A percentile compares a stretch with the other conserved stretches of the same genome.
These are phyloP conservation scores for Threskiornis aethiopicus DNA, from an alignment of 2,797 vertebrate species.

Conservation along the genomic window DNA sequence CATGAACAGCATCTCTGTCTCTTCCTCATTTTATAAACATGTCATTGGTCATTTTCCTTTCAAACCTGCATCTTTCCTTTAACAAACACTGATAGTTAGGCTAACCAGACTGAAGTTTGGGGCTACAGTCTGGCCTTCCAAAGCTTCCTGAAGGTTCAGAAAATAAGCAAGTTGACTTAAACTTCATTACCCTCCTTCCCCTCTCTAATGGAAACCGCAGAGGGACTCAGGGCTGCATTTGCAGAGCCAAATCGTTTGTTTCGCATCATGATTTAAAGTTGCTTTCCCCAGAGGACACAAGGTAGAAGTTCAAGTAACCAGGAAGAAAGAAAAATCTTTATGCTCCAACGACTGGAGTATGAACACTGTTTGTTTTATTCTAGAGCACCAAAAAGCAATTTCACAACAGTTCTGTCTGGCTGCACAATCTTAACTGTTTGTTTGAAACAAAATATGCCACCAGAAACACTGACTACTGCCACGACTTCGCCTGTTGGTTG, in stretches of 20 bases:
- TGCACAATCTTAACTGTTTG: not conserved
- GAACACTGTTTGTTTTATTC: not conserved
- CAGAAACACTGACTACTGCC: not conserved
- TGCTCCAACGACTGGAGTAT: not conserved
- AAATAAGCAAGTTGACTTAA: not conserved
- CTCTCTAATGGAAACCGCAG: not conserved
- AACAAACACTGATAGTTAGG: not conserved
- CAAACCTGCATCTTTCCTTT: not conserved
- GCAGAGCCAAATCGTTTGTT: not conserved
- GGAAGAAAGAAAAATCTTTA: not conserved
- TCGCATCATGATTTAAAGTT: not conserved
- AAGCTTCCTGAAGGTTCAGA: not conserved
- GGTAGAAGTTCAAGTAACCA: not conserved
- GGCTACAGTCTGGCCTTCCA: not conserved
- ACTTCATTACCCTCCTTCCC: not conserved
- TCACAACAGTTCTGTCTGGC: not conserved
- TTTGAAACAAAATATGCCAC: not conserved
- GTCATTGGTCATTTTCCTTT: not conserved
- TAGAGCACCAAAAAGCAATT: not conserved
- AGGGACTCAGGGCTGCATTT: not conserved
- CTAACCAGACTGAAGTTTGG: not conserved
- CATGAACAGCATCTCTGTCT: not conserved
- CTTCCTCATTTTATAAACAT: not conserved
- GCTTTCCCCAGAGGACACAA: not conserved
- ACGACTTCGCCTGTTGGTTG: not conserved